Base-by-base conservation (phyloP, 2,113 vertebrate genomes). In the Penelope pileata region DNA sequence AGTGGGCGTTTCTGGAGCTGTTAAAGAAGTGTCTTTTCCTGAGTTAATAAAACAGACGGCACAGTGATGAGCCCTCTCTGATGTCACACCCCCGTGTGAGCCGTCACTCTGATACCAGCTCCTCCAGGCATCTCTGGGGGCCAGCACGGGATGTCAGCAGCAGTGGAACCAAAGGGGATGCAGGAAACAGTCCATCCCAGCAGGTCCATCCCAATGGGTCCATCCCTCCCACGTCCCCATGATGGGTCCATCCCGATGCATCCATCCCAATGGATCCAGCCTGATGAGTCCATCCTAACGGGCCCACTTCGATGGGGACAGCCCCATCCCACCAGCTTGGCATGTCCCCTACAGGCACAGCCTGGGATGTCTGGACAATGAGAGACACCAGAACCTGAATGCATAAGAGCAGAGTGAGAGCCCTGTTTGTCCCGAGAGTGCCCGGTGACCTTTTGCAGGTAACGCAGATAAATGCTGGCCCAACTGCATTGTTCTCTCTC, bases 101-200 rank as follows among this genome's bases (percentile, higher is more conserved):
- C 83, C 96, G 96, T 95, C 96, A 88, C 96, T 88, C 96, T 95
- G 96, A 97, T 82, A 53, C 92, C 75, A 84, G 83, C 93, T 97
- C 88, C 93, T 90, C 88, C 77, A 10, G 3, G 69, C 47, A 53
- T 72, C 80, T 97, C 92, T 59, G 84, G 10, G 2, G 69, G 75
- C 74, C 48, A 23, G 16, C 64, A 70, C 12, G 74, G 90, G 91
- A 64, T 90, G 84, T 62, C 80, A 58, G 3, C 16, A 30, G 50
- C 29, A 76, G 90, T 54, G 83, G 96, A 94, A 84, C 93, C 17
- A 3, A 72, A 67, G 67, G 91, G 84, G 60, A 36, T 26, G 9
- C 2, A 2, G 7, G 43, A 13, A n/a, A n/a, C n/a, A n/a, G n/a
- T n/a, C n/a, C n/a, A n/a, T n/a, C n/a, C n/a, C n/a, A n/a, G n/a